Conservation (phyloP, 23 tunicate species). For the Ascidia mentula region DNA sequence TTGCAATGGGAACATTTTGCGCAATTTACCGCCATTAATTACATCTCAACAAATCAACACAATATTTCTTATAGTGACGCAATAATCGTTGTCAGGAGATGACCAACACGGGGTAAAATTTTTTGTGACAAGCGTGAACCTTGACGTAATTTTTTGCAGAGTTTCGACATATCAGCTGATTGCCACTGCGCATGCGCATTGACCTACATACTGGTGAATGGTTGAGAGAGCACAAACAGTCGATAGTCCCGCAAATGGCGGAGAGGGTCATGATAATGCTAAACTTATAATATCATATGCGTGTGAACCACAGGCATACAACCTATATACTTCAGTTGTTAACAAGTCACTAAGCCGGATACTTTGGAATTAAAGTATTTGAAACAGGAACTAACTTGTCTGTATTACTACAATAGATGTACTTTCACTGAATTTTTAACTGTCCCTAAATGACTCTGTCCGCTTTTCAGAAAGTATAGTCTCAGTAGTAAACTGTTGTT, state of each 20-base stretch:
- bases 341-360: too few species aligned
- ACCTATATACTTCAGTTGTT: too few species aligned
- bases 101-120: not conserved
- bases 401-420: too few species aligned
- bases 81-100: not conserved
- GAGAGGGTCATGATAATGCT: not conserved
- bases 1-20: too few species aligned
- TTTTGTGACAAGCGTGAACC: not conserved
- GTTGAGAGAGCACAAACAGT: not conserved
- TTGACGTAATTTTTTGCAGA: not conserved
- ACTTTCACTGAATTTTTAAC: too few species aligned
- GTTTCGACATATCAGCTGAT: not conserved
- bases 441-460: too few species aligned
- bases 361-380: too few species aligned
- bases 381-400: too few species aligned
- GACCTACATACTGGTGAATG: not conserved
- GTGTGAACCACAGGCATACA: too few species aligned
- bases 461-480: too few species aligned
- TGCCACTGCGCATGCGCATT: constrained; percentile 26
- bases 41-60: not conserved
- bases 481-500: not conserved
- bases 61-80: not conserved
- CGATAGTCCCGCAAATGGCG: not conserved
- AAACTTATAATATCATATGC: too few species aligned
- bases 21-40: not conserved